Base-by-base conservation (phyloP, 2,888 invertebrate genomes). In the Nomada hirtipes region DNA sequence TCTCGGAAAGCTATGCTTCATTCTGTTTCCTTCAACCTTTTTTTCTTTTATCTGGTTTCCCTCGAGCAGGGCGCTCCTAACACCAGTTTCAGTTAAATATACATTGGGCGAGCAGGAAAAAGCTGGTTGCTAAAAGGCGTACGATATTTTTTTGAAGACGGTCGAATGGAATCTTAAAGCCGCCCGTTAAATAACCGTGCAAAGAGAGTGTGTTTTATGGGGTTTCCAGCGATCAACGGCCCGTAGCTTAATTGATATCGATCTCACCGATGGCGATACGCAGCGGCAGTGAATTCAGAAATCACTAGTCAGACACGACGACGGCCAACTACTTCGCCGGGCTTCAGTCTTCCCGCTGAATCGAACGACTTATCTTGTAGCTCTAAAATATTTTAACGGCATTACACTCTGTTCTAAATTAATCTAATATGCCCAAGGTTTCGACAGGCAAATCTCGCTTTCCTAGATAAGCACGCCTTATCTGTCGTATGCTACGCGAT, bases 401-500 rank as follows among this genome's bases (percentile, higher is more conserved):
- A 50, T 20, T 36, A 52, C 44, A 60, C 13, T 52, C 11, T 23
- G 29, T 26, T 52, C n/a, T 11, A 57, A 75, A 42, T 67, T 67
- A 63, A 68, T 73, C 67, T 36, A 1, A 20, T 15, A 55, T 61
- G 29, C 10, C 15, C 50, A 44, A 80, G 61, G 79, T 61, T 80
- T 63, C 50, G 23, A 15, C 47, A 23, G 18, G 10, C 69, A 64
- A 50, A 47, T 77, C 64, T 13, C 59, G 47, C 29, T 81, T 64
- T 73, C 29, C n/a, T 29, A 81, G 83, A 81, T 81, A 83, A 77
- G 65, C 23, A 9, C 13, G 20, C 52, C 64, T 77, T 82, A 83
- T 83, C 82, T 77, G 15, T 15, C 47, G 9, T 47, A 47, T 29
- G 55, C 23, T n/a, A 2, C 26, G 26, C 13, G 23, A 29, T 80